Percentiles rank a stretch among this genome's conserved stretches.
Evolutionary conservation across 1,140 invertebrate species (phyloP).

Genomic region (Drosophila erecta): DNA sequence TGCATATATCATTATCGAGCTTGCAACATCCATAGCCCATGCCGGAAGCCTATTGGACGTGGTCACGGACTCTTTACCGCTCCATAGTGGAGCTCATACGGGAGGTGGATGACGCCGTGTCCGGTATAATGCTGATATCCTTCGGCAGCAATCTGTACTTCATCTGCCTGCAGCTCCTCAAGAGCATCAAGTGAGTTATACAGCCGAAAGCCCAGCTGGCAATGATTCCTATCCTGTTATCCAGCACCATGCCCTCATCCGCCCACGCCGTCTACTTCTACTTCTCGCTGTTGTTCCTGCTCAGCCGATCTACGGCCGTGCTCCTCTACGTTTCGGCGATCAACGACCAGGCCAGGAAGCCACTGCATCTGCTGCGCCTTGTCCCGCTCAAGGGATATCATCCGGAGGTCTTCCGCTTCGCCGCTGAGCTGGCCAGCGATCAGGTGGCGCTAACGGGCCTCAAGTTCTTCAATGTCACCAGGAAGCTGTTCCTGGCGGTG

Average conservation of each 20-base stretch:
- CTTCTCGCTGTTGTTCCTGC: constrained; percentile 87
- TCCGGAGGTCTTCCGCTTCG: constrained; percentile 86
- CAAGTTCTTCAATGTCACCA: constrained; percentile 87
- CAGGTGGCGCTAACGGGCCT: constrained; percentile 87
- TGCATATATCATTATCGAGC: neutral
- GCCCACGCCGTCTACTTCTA: constrained; percentile 86
- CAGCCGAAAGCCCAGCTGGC: neutral
- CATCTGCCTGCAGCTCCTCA: constrained; percentile 77
- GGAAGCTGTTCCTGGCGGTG: constrained; percentile 86
- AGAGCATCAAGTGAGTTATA: constrained; percentile 72
- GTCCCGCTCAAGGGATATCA: constrained; percentile 86
- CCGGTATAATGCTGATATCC: constrained; percentile 69
- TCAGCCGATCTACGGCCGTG: constrained; percentile 86
- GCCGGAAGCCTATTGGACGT: constrained; percentile 66
- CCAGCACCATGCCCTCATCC: constrained; percentile 71
- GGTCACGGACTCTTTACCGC: constrained; percentile 59
- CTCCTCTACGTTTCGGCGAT: constrained; percentile 87
- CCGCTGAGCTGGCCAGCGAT: constrained; percentile 86
- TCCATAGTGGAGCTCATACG: constrained; percentile 68
- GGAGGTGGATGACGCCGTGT: constrained; percentile 71
- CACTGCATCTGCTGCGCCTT: constrained; percentile 85
- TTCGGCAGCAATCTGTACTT: constrained; percentile 83
- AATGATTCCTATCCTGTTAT: neutral
- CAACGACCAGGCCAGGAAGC: constrained; percentile 86
- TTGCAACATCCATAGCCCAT: constrained; percentile 20